A percentile compares a stretch with the other conserved stretches of the same genome.
Evolutionary conservation across 2,888 invertebrate species (phyloP).

Genomic region (Pemphredon lugubris): DNA sequence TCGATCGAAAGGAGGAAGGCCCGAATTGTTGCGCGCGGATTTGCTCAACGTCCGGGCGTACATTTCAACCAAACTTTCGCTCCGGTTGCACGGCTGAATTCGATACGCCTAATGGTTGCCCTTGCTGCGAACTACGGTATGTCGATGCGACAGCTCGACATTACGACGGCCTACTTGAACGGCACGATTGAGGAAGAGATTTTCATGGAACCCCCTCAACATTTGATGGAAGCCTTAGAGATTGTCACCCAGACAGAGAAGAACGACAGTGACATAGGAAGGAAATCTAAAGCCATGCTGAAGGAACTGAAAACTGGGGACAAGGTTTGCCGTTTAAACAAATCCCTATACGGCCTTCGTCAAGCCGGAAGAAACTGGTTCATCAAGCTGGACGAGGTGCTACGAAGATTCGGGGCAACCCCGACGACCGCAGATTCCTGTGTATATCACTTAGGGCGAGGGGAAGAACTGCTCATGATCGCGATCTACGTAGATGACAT

Average conservation of each 20-base stretch:
- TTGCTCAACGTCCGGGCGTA: neutral
- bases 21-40: conserved; percentile 6
- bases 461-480: neutral
- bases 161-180: conserved; percentile 2
- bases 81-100: conserved; percentile 3
- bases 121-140: neutral
- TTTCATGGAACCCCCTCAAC: neutral
- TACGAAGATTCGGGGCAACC: neutral
- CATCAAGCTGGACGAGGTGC: neutral
- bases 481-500: conserved; percentile 15
- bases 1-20: neutral
- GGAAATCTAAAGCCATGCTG: neutral
- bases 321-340: neutral
- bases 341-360: neutral
- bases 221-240: neutral
- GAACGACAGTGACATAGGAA: neutral
- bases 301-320: neutral
- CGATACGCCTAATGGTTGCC: neutral
- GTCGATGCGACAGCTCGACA: neutral
- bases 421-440: neutral
- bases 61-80: conserved; percentile 5
- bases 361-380: conserved; percentile 5
- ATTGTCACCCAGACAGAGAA: neutral
- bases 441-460: neutral
- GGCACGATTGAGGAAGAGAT: neutral